Percentiles rank a stretch among this genome's conserved stretches.
These are phyloP conservation scores for Drosophila atripex DNA, from an alignment of 2,888 invertebrate genomes.

Conservation along the genomic window DNA sequence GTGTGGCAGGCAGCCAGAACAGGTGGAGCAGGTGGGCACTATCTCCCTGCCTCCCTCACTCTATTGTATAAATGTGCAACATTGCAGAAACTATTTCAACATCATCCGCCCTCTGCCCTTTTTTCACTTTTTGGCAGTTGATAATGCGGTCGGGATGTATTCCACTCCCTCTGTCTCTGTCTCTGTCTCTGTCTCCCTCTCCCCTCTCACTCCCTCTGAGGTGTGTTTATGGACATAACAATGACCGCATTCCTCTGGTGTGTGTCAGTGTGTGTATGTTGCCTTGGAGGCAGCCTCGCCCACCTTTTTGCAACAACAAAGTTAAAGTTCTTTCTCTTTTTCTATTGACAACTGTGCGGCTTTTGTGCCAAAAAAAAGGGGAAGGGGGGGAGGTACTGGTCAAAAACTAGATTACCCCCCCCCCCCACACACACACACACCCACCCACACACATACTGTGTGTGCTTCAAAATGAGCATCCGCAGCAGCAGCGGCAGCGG, in stretches of 20 bases:
- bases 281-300: not conserved
- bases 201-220: not conserved
- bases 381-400: not conserved
- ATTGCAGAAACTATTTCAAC: slow-evolving; percentile 36
- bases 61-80: slow-evolving; percentile 22
- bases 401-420: slow-evolving; percentile 4
- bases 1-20: not conserved
- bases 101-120: not conserved
- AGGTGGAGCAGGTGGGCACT: slow-evolving; percentile 4
- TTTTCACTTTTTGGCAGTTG: slow-evolving; percentile 45
- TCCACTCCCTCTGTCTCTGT: not conserved
- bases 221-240: slow-evolving; percentile 35
- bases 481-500: slow-evolving; percentile 25
- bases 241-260: slow-evolving; percentile 32
- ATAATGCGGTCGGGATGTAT: slow-evolving; percentile 43
- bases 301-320: slow-evolving; percentile 29
- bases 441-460: slow-evolving; percentile 1
- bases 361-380: slow-evolving; percentile 34
- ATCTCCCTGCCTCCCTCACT: not conserved
- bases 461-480: slow-evolving; percentile 21
- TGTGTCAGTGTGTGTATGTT: slow-evolving; percentile 9
- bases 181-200: not conserved
- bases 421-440: not conserved
- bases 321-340: slow-evolving; percentile 23
- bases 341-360: slow-evolving; percentile 45